Conservation (phyloP, 92 coral and sea anemone genomes). For the Bergia puertoricense region DNA sequence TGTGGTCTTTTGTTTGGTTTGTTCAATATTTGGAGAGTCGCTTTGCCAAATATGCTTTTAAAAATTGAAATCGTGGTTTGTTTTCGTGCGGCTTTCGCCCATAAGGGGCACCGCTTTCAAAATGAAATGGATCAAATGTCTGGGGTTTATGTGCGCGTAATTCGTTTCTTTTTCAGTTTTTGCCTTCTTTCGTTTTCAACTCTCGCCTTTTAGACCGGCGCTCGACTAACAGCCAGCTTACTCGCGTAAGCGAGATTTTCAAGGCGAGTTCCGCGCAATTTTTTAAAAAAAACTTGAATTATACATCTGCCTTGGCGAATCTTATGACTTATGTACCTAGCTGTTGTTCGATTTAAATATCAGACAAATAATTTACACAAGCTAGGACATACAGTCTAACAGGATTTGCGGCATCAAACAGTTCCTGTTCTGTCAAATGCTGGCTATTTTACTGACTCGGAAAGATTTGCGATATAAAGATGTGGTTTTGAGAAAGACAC, state of each 20-base stretch:
- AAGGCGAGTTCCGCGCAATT: neutral
- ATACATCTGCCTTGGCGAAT: neutral
- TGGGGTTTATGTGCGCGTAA: neutral
- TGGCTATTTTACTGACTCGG: neutral
- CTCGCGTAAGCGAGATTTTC: neutral
- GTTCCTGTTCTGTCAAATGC: conserved; percentile 15
- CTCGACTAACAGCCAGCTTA: neutral
- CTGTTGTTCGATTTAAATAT: neutral
- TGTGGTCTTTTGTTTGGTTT: conserved; percentile 74
- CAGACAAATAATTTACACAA: neutral
- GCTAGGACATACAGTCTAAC: neutral
- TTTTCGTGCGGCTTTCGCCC: conserved; percentile 76
- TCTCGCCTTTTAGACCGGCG: neutral
- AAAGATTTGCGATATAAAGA: neutral
- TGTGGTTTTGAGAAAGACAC: conserved; percentile 30
- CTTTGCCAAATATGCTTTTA: conserved; percentile 84
- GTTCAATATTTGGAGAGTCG: conserved; percentile 83
- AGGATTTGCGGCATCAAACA: neutral
- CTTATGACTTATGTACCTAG: neutral
- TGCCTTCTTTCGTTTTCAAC: neutral
- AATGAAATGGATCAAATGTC: conserved; percentile 40
- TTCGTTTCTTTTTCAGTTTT: neutral
- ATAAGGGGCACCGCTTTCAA: conserved; percentile 58
- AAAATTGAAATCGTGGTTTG: conserved; percentile 75
- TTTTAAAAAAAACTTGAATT: neutral